Evolutionary conservation across 1,140 invertebrate species (phyloP), one percentile per base, ranked within the genome.

Genomic region (Ectropis grisescens): DNA sequence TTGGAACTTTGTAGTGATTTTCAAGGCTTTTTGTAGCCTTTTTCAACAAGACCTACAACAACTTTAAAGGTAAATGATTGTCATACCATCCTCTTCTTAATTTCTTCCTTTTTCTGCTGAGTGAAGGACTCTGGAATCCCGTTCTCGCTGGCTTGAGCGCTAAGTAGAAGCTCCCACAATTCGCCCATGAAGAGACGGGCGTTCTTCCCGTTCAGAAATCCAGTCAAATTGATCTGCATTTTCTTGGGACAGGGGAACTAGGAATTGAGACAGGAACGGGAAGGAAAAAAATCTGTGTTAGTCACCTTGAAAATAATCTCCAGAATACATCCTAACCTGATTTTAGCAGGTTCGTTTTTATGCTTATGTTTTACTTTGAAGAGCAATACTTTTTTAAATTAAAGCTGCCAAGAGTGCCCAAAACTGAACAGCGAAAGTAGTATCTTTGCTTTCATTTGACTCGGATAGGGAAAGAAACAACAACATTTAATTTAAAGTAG

Each of bases 151-250:
- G 97, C 94, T 82, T 99, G 96, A 2, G 98, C 98, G 33, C 96
- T 97, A 30, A 97, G 85, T 29, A 99, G 78, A 38, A 98, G 81
- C 29, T 95, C 91, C 98, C 98, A 99, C 25, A 99, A 82, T 70
- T 99, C 97, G 0, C 91, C 92, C 91, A 99, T 97, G 75, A 99
- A 99, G 41, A 95, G 90, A 27, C 97, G 88, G 7, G 98, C 96
- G 85, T 98, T 98, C 81, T 96, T 97, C 1, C 96, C 96, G 82
- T 99, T 98, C 13, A 99, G 83, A 82, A 99, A 99, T 7, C 98
- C 98, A 22, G 98, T 99, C 60, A 99, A 84, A 83, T 99, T 99
- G 58, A 99, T 99, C 87, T 99, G 98, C 91, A 99, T 98, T 79
- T 97, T 94, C 78, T 96, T 96, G 23, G 96, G 96, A 86, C 99